These are phyloP conservation scores for Eupithecia dodoneata DNA, from an alignment of 2,888 invertebrate genomes.

Conservation along the genomic window DNA sequence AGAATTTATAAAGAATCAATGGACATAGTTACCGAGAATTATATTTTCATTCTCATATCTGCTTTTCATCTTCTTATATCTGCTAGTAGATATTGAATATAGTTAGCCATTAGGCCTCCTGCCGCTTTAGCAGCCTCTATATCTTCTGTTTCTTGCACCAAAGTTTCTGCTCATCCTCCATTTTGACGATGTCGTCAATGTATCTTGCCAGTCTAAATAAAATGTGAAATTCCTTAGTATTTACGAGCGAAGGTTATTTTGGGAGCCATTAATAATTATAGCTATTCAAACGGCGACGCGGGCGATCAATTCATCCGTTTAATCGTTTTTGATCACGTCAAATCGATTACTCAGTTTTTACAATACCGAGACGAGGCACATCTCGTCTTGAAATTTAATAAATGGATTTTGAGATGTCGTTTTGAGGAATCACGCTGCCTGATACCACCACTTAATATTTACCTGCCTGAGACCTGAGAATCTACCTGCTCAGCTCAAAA, in stretches of 20 bases:
- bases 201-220: conserved; percentile 15
- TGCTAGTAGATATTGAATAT: too few relatives aligned
- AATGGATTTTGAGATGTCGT: not conserved
- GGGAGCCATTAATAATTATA: conserved; percentile 38
- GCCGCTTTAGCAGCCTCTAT: not conserved
- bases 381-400: not conserved
- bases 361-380: not conserved
- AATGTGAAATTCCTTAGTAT: conserved; percentile 27
- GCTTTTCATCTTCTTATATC: too few relatives aligned
- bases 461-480: too few relatives aligned
- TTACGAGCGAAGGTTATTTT: conserved; percentile 31
- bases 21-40: too few relatives aligned
- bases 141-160: not conserved
- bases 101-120: not conserved
- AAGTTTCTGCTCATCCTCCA: not conserved
- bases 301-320: conserved; percentile 40
- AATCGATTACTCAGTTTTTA: conserved; percentile 21
- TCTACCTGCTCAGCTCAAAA: too few relatives aligned
- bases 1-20: too few relatives aligned
- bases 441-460: too few relatives aligned
- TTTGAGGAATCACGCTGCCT: not conserved
- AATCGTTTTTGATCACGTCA: conserved; percentile 41
- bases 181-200: conserved; percentile 1
- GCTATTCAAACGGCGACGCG: conserved; percentile 23
- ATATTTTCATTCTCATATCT: too few relatives aligned